Conservation (phyloP, 2,797 vertebrate genomes). For the Danio aesculapii region DNA sequence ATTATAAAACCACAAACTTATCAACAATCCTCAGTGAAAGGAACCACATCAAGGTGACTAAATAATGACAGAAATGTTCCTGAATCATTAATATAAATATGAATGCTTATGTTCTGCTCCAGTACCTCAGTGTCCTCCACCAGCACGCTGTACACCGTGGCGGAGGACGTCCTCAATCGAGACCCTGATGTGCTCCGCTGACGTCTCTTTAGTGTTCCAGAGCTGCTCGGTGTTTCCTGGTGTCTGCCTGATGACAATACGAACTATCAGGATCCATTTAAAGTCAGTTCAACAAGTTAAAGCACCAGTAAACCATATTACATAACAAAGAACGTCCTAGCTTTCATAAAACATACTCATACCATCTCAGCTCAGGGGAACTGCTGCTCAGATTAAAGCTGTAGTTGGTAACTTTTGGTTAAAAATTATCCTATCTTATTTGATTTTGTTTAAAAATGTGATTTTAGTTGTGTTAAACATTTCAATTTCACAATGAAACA, state of each 20-base stretch:
- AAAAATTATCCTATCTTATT: too few relatives aligned
- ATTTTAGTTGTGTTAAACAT: too few relatives aligned
- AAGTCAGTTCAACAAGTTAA: neutral
- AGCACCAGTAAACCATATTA: neutral
- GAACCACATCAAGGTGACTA: neutral
- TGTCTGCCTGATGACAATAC: slow-evolving; percentile 31
- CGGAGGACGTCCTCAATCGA: slow-evolving; percentile 49
- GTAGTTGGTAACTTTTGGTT: too few relatives aligned
- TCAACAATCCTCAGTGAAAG: neutral
- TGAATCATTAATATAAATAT: neutral
- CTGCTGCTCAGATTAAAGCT: too few relatives aligned
- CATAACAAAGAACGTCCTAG: too few relatives aligned
- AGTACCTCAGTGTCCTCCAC: slow-evolving; percentile 73
- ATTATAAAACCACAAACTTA: neutral
- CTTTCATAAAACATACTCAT: too few relatives aligned
- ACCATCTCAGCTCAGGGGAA: too few relatives aligned
- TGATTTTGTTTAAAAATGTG: too few relatives aligned
- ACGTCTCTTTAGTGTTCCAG: slow-evolving; percentile 42
- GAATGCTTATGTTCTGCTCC: neutral
- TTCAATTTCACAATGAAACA: too few relatives aligned
- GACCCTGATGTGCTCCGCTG: slow-evolving; percentile 44
- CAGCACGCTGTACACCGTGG: slow-evolving; percentile 74
- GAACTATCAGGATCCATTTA: neutral
- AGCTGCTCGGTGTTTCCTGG: slow-evolving; percentile 25
- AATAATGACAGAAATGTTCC: neutral